Evolutionary conservation across 2,113 vertebrate genomes (phyloP).

Genomic region (Lamprologus speciosus): DNA sequence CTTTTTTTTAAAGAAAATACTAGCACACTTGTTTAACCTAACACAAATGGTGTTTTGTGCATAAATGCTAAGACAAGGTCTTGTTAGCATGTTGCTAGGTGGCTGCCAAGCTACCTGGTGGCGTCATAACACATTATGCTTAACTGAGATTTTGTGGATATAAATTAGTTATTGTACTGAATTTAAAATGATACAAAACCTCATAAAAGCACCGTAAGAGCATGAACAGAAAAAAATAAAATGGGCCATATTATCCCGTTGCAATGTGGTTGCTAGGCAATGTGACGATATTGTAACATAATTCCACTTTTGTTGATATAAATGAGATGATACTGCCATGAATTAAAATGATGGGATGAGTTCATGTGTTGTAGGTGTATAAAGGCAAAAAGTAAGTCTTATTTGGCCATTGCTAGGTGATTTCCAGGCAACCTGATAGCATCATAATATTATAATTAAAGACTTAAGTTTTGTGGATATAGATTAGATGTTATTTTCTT

Average conservation of each 20-base stretch:
- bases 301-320: background rate
- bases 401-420: background rate
- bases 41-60: background rate
- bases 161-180: background rate
- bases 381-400: background rate
- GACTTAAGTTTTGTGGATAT: background rate
- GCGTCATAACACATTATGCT: background rate
- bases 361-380: background rate
- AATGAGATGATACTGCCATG: background rate
- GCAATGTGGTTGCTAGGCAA: background rate
- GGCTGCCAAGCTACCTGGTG: background rate
- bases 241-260: background rate
- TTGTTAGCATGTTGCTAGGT: background rate
- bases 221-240: background rate
- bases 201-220: background rate
- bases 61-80: background rate
- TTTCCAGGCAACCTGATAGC: background rate
- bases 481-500: background rate
- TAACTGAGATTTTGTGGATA: background rate
- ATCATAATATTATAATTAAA: background rate
- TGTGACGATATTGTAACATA: background rate
- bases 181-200: background rate
- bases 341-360: background rate
- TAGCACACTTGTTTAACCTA: background rate
- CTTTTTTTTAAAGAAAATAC: fast-evolving